These are phyloP conservation scores for Tupaia tana DNA, from an alignment of 2,113 vertebrate species.

Conservation along the genomic window DNA sequence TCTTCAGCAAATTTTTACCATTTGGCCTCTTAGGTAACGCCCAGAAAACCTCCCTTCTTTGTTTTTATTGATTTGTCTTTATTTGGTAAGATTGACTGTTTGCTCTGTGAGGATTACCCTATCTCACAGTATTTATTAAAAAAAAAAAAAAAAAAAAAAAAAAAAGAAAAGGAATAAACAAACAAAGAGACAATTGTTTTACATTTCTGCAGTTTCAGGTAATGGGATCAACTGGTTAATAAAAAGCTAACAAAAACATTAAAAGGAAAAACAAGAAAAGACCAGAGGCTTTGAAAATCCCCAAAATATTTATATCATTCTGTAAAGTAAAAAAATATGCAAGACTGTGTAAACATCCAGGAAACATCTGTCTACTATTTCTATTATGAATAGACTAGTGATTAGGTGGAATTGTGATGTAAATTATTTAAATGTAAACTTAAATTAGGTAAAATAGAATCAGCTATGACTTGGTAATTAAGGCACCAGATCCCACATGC, in stretches of 20 bases:
- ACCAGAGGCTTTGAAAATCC: background rate
- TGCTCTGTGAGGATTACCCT: background rate
- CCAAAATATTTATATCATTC: too few relatives aligned
- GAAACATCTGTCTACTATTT: background rate
- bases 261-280: background rate
- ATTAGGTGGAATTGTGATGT: background rate
- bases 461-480: too few relatives aligned
- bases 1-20: background rate
- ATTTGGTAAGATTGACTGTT: background rate
- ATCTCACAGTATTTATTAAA: background rate
- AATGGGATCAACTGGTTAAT: background rate
- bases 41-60: background rate
- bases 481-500: too few relatives aligned
- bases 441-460: background rate
- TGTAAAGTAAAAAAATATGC: too few relatives aligned
- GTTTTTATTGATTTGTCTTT: background rate
- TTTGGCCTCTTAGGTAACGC: background rate
- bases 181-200: too few relatives aligned
- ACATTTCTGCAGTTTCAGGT: background rate
- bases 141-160: background rate
- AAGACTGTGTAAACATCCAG: background rate
- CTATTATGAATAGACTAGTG: background rate
- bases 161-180: too few relatives aligned
- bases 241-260: background rate
- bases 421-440: background rate